Conservation (phyloP, 2,888 invertebrate genomes). For the Apomyelois bistriatella region DNA sequence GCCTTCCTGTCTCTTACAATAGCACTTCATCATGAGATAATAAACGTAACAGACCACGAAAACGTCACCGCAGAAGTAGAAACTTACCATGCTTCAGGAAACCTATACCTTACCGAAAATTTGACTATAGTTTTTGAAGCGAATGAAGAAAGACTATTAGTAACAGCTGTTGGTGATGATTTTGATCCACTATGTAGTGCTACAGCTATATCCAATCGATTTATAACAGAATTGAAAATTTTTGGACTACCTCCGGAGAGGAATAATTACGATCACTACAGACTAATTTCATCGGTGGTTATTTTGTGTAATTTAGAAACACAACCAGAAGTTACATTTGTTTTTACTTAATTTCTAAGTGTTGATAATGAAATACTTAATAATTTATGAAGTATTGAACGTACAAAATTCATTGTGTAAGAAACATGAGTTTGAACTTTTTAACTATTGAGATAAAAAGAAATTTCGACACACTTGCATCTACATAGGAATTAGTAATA, state of each 20-base stretch:
- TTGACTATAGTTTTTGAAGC: conserved; percentile 45
- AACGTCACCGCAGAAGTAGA: conserved; percentile 14
- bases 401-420: too few relatives aligned
- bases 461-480: too few relatives aligned
- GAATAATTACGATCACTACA: conserved; percentile 64
- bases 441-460: too few relatives aligned
- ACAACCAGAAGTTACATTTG: not conserved
- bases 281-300: conserved; percentile 31
- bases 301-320: conserved; percentile 45
- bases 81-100: conserved; percentile 44
- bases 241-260: conserved; percentile 54
- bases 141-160: conserved; percentile 34
- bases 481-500: too few relatives aligned
- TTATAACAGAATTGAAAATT: conserved; percentile 43
- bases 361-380: too few relatives aligned
- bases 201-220: conserved; percentile 29
- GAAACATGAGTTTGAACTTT: too few relatives aligned
- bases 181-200: conserved; percentile 41
- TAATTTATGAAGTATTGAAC: too few relatives aligned
- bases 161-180: conserved; percentile 41
- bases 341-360: not conserved
- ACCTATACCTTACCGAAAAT: conserved; percentile 42
- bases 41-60: conserved; percentile 22
- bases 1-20: conserved; percentile 50
- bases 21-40: conserved; percentile 47